These are phyloP conservation scores for Hassar affinis DNA, from an alignment of 2,113 vertebrate species.

Conservation along the genomic window DNA sequence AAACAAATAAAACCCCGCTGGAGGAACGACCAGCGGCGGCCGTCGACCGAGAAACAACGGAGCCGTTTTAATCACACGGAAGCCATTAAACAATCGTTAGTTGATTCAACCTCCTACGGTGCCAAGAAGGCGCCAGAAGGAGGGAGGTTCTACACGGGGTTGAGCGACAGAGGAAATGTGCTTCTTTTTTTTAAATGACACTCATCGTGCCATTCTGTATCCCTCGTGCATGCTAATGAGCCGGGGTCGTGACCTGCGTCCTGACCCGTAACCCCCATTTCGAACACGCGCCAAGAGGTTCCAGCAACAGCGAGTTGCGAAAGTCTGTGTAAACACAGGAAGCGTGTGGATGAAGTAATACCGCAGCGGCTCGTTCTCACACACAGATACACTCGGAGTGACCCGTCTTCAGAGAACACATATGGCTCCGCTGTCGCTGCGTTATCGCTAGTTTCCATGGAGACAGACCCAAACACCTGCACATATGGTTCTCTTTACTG, in stretches of 20 bases:
- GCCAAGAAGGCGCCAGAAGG: not conserved
- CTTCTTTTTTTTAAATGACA: not conserved
- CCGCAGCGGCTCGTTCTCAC: not conserved
- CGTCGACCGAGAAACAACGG: conserved; percentile 3
- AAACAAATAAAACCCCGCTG: not conserved
- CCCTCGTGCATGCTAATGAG: not conserved
- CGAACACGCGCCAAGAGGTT: not conserved
- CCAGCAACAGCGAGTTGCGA: not conserved
- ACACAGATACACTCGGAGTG: not conserved
- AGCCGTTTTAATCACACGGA: not conserved
- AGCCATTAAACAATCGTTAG: conserved; percentile 21
- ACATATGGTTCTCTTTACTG: no score
- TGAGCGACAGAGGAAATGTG: not conserved
- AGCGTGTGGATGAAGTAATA: conserved; percentile 8
- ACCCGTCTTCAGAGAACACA: conserved; percentile 11
- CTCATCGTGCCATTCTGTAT: not conserved
- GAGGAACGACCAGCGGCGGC: not conserved
- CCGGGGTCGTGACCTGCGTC: not conserved
- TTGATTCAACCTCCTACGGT: not conserved
- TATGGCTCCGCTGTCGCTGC: not conserved
- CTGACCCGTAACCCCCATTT: not conserved
- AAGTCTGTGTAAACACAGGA: conserved; percentile 34
- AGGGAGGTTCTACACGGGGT: not conserved
- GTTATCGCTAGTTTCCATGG: conserved; percentile 10
- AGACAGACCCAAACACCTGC: not conserved